phyloP scores from a whole-genome alignment of 2,888 invertebrate species.

The Heliconius cydno region DNA sequence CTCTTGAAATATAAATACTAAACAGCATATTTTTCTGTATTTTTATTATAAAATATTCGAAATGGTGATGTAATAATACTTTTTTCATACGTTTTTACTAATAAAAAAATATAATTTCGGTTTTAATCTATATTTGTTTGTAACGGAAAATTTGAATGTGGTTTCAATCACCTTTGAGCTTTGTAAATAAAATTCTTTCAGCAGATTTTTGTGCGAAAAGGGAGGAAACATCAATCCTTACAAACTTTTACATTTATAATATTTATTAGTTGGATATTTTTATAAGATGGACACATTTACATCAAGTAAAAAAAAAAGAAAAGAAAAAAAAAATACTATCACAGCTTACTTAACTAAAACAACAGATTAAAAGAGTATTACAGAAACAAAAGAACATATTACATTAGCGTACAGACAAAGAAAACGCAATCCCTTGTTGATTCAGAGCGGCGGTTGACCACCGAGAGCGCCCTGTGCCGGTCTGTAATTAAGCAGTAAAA shows the following conservation, averaged over 20 bases:
- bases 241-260: no score
- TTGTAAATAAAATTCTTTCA: no score
- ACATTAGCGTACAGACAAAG: constrained; percentile 12
- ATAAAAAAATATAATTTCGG: no score
- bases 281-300: no score
- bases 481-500: constrained; percentile 27
- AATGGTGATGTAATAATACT: background rate
- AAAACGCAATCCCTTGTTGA: constrained; percentile 15
- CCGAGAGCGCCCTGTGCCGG: background rate
- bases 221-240: no score
- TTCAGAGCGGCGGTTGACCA: constrained; percentile 7
- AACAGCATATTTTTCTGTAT: background rate
- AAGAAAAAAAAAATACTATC: no score
- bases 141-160: no score
- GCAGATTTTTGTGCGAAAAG: no score
- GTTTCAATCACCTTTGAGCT: no score
- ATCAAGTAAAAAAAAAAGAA: no score
- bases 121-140: no score
- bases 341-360: background rate
- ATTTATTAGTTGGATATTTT: no score
- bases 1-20: background rate
- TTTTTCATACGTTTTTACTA: background rate
- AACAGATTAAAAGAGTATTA: background rate
- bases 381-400: constrained; percentile 4
- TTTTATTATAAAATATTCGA: background rate